Percentiles rank a stretch among this genome's conserved stretches.
Evolutionary conservation across 1,140 invertebrate species (phyloP).

Genomic region (Drosophila elegans): DNA sequence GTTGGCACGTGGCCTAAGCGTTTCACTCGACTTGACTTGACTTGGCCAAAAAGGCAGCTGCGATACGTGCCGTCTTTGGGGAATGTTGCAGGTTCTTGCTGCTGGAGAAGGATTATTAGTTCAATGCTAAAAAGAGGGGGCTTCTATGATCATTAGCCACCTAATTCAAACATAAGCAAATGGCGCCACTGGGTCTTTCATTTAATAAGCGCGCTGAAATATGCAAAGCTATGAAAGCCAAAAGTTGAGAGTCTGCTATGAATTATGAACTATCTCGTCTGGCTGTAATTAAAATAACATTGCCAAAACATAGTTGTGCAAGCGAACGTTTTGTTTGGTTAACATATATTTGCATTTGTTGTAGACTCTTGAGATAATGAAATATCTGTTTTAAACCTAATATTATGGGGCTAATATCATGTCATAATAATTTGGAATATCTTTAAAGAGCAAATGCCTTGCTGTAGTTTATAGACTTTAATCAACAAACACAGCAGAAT

Average conservation of each 20-base stretch:
- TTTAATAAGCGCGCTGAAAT: constrained; percentile 9
- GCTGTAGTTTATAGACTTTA: constrained; percentile 4
- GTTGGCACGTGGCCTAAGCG: constrained; percentile 40
- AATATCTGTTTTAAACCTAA: background rate
- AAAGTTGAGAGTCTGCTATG: background rate
- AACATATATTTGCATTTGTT: background rate
- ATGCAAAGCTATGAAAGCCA: background rate
- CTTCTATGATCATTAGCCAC: constrained; percentile 43
- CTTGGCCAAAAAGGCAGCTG: constrained; percentile 19
- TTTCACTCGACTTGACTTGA: constrained; percentile 28
- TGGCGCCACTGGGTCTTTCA: constrained; percentile 13
- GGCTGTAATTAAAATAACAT: background rate
- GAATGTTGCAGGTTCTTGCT: constrained; percentile 4
- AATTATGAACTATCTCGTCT: constrained; percentile 8
- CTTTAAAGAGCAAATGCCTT: background rate
- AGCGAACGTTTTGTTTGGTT: background rate
- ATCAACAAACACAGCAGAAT: constrained; percentile 23
- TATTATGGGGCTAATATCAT: background rate
- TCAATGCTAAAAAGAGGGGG: constrained; percentile 12
- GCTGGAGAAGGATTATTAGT: constrained; percentile 33
- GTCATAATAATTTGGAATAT: background rate
- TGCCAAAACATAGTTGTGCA: background rate
- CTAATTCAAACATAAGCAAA: constrained; percentile 37
- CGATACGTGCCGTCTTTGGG: constrained; percentile 29
- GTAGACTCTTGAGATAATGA: background rate